Base-by-base conservation (phyloP, 1,140 invertebrate genomes). In the Ceratoteleas bidentatus region DNA sequence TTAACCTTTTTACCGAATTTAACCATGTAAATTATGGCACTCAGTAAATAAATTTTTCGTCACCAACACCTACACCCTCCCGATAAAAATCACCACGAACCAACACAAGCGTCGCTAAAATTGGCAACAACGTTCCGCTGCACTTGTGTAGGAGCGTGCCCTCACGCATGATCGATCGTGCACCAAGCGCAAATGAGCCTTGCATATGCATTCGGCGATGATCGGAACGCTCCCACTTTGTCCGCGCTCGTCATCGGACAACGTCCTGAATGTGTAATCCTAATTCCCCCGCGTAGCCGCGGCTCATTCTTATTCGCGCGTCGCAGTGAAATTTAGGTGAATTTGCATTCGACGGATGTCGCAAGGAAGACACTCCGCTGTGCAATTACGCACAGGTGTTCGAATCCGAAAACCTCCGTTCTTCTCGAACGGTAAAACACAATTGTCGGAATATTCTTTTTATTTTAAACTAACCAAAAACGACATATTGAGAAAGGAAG, bases 281-380 rank as follows among this genome's bases (percentile, higher is more conserved):
- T 80, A 70, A 64, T 53, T 73, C 65, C 54, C 53, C 73, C 76
- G 53, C 73, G 79, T 54, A 40, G 34, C 49, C 52, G 64, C 7
- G 56, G 54, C 79, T 88, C 84, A 88, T 88, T 88, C 77, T 83
- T 83, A 88, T 88, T 88, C 87, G 74, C 53, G 33, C 57, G 57
- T 52, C 54, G 73, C 85, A 81, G 82, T 79, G 80, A 88, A 86
- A 87, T 88, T 89, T 86, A 87, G 87, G 83, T 78, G 84, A 81
- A 89, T 90, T 90, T 89, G 88, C 88, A 90, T 90, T 86, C 88
- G 84, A 85, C 86, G 83, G 77, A 68, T 75, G 78, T 73, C 56
- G 34, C 57, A 54, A 65, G 60, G 60, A 57, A 70, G 56, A 40
- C 65, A 33, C 58, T 24, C 14, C 61, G 52, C 6, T 54, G 50